Evolutionary conservation across 2,113 vertebrate species (phyloP).

Genomic region (Neoarius graeffei): DNA sequence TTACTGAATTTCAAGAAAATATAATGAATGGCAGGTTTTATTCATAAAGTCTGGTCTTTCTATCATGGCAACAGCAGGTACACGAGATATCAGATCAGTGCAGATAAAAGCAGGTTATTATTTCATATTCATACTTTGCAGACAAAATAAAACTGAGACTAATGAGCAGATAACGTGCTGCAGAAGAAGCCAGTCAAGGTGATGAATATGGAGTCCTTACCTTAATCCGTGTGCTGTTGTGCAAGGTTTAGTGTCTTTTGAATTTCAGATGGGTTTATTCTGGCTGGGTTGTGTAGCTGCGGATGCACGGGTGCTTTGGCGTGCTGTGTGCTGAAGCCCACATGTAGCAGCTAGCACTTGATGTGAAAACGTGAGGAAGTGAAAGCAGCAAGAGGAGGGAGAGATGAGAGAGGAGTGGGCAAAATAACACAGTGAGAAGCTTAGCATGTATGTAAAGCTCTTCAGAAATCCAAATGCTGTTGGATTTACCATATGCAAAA

Average conservation of each 20-base stretch:
- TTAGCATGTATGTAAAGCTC: conserved; percentile 29
- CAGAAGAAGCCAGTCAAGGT: not conserved
- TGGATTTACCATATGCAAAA: not conserved
- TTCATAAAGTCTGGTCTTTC: too few species aligned
- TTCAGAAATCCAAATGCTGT: conserved; percentile 20
- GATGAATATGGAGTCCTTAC: conserved; percentile 61
- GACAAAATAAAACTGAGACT: not conserved
- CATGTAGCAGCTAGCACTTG: conserved; percentile 64
- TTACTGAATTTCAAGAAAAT: not conserved
- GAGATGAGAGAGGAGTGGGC: conserved; percentile 33
- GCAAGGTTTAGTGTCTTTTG: conserved; percentile 35
- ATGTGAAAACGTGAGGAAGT: conserved; percentile 64
- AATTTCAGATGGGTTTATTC: conserved; percentile 54
- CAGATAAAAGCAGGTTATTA: not conserved
- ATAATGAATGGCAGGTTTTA: not conserved
- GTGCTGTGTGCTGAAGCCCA: conserved; percentile 66
- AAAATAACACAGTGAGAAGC: conserved; percentile 48
- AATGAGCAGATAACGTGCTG: conserved; percentile 12
- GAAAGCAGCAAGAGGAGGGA: conserved; percentile 28
- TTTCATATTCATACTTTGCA: not conserved
- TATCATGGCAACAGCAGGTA: too few species aligned
- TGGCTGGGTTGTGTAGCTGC: conserved; percentile 17
- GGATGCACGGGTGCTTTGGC: conserved; percentile 51
- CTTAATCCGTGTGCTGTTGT: conserved; percentile 58
- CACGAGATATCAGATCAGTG: not conserved